A percentile compares a stretch with the other conserved stretches of the same genome.
Conservation (phyloP, 2,888 invertebrate genomes). For the Prosopocoilus inquinatus region DNA sequence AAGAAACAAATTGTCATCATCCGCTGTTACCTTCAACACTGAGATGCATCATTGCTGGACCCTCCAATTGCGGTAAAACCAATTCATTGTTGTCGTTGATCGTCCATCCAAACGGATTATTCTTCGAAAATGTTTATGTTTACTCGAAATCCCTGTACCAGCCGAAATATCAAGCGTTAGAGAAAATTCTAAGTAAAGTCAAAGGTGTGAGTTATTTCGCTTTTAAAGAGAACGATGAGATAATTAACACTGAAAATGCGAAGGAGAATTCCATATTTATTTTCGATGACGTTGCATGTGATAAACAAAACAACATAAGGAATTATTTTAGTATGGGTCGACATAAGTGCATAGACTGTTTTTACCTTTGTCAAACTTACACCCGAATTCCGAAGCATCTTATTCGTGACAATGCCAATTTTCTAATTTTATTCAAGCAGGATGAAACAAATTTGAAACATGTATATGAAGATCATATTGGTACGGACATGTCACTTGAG, state of each 20-base stretch:
- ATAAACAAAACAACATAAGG: too few species aligned
- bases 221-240: constrained; percentile 26
- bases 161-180: too few species aligned
- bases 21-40: neutral
- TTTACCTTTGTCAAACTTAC: constrained; percentile 38
- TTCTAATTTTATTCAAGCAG: constrained; percentile 22
- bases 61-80: too few species aligned
- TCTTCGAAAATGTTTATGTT: too few species aligned
- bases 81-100: too few species aligned
- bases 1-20: neutral
- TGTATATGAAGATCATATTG: constrained; percentile 32
- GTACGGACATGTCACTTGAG: constrained; percentile 31
- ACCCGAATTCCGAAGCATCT: constrained; percentile 39
- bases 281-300: constrained; percentile 47
- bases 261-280: constrained; percentile 40
- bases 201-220: too few species aligned
- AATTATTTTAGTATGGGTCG: too few species aligned
- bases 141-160: too few species aligned
- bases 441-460: constrained; percentile 37
- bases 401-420: constrained; percentile 38
- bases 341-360: constrained; percentile 36
- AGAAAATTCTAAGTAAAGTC: too few species aligned
- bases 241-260: constrained; percentile 29
- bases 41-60: constrained; percentile 35
- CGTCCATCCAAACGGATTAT: too few species aligned